Evolutionary conservation across 1,140 invertebrate species (phyloP), one percentile per base, ranked within the genome.

Genomic region (Ips nitidus): DNA sequence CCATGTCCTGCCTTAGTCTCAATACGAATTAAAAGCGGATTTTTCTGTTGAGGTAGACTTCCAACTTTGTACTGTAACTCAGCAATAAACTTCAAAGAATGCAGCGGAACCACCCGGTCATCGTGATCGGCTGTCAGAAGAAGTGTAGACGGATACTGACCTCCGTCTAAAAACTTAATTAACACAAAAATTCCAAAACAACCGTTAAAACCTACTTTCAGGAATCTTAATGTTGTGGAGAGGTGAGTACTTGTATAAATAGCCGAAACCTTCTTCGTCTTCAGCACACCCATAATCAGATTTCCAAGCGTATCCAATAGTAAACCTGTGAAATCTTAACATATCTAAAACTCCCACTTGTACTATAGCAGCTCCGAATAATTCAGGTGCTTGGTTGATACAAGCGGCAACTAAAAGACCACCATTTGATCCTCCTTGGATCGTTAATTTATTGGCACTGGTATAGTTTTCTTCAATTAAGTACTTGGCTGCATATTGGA

Each of bases 1-100:
- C 98, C 97, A 84, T 99, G 98, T 0, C 98, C 98, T 52, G 96
- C 91, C 83, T 98, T 97, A 5, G 92, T 95, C 77, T 99, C 97
- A 66, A 99, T 88, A 67, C 91, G 84, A 42, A 95, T 90, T 43
- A 99, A 76, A 59, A 99, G 78, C 0, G 97, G 97, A 77, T 95
- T 96, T n/a, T 80, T 87, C 86, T 98, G 90, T 70, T 86, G 83
- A 1, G 86, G 76, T 22, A 86, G 78, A 52, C 82, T 80, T 53
- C 88, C 86, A 52, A 94, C 80, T 39, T 83, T 84, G 75, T 95
- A 82, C 78, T 99, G 98, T 53, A 99, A 82, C 75, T 94, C 87
- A 1, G 98, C 95, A 63, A 96, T 93, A 77, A 93, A 94, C 83
- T 99, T 99, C 3, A 98, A 86, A 64, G 95, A 97, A 82, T 99